Conservation (phyloP, 2,113 vertebrate species). For the Leptobrachium ailaonicum region DNA sequence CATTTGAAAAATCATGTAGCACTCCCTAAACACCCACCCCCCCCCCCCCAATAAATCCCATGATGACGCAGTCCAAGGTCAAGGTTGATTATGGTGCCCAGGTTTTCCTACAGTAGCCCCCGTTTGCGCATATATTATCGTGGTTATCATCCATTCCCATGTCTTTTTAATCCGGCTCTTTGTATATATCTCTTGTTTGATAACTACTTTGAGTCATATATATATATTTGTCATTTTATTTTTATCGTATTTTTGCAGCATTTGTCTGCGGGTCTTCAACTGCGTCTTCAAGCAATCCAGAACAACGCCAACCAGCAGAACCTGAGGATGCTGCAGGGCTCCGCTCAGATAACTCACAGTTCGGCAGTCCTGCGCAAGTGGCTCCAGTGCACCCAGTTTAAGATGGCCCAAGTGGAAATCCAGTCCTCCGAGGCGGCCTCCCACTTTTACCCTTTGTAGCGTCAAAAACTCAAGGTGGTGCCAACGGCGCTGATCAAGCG, state of each 20-base stretch:
- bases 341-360: constrained; percentile 70
- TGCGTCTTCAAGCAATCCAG: constrained; percentile 97
- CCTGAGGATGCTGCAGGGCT: constrained; percentile 77
- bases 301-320: constrained; percentile 93
- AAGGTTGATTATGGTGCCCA: too few relatives aligned
- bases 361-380: constrained; percentile 89
- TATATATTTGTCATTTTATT: too few relatives aligned
- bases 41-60: too few relatives aligned
- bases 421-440: constrained; percentile 97
- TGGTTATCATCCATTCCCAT: too few relatives aligned
- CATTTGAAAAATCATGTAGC: too few relatives aligned
- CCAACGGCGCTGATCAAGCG: neutral
- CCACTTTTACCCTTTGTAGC: constrained; percentile 95
- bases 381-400: constrained; percentile 96
- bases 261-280: constrained; percentile 91
- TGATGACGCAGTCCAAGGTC: too few relatives aligned
- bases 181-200: too few relatives aligned
- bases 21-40: too few relatives aligned
- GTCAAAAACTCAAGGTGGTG: neutral
- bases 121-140: too few relatives aligned
- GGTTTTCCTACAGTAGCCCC: too few relatives aligned
- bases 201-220: too few relatives aligned
- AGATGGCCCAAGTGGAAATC: constrained; percentile 99
- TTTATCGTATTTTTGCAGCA: constrained; percentile 71
- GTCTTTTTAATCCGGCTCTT: too few relatives aligned